A percentile compares a stretch with the other conserved stretches of the same genome.
Evolutionary conservation across 2,797 vertebrate species (phyloP).

Genomic region (Alca torda): DNA sequence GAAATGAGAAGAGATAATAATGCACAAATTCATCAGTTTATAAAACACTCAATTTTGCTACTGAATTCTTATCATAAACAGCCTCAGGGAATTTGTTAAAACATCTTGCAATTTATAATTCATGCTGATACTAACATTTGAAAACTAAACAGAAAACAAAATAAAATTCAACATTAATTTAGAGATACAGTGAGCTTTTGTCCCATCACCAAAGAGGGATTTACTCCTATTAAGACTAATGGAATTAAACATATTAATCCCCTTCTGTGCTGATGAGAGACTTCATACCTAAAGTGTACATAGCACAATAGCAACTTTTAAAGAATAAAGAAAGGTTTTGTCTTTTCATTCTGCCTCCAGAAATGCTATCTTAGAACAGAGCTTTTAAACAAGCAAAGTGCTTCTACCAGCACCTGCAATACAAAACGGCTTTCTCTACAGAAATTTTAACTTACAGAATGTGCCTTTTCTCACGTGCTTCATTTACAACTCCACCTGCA

Average conservation of each 20-base stretch:
- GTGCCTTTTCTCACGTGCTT: not conserved
- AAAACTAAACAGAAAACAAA: conserved; percentile 21
- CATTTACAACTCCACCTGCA: not conserved
- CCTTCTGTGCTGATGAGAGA: conserved; percentile 4
- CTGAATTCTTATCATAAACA: not conserved
- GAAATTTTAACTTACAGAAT: not conserved
- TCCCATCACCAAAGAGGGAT: conserved; percentile 13
- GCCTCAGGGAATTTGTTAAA: not conserved
- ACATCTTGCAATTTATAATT: conserved; percentile 8
- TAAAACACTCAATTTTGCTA: not conserved
- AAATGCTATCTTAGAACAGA: not conserved
- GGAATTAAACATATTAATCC: conserved; percentile 39
- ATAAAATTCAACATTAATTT: not conserved
- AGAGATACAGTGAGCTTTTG: conserved; percentile 23
- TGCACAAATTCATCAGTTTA: not conserved
- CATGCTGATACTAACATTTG: not conserved
- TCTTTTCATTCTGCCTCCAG: not conserved
- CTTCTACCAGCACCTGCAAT: not conserved
- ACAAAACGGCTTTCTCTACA: not conserved
- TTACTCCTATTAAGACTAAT: conserved; percentile 41
- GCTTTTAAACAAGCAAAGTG: not conserved
- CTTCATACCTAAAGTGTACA: not conserved
- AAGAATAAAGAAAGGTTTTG: not conserved
- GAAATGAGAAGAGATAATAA: conserved; percentile 1
- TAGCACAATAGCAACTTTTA: not conserved